phyloP scores from a whole-genome alignment of 2,797 vertebrate genomes.

The Tragopan temminckii region DNA sequence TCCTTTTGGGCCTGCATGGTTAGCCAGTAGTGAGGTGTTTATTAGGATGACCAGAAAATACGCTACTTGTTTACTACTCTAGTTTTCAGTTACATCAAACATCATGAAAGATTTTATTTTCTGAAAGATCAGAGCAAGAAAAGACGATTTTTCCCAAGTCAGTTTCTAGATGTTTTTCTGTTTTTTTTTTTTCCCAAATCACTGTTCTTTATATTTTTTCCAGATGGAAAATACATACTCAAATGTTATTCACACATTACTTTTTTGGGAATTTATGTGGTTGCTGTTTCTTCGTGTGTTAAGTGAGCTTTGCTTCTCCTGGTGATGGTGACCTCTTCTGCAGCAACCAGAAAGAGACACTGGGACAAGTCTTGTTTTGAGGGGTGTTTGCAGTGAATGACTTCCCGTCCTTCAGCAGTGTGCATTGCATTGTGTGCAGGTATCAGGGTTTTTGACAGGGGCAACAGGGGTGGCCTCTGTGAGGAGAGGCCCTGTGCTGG shows the following conservation, averaged over 20 bases:
- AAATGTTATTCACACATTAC: background rate
- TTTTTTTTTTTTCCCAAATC: background rate
- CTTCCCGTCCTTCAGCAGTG: background rate
- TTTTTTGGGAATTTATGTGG: background rate
- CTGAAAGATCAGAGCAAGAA: background rate
- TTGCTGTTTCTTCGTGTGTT: background rate
- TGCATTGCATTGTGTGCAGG: background rate
- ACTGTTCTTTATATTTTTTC: background rate
- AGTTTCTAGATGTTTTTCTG: background rate
- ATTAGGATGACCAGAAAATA: background rate
- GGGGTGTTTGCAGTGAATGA: background rate
- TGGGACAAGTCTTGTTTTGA: accelerated
- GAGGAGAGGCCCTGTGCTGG: background rate
- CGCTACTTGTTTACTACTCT: background rate
- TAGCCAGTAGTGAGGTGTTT: background rate
- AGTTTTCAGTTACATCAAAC: background rate
- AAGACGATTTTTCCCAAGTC: background rate
- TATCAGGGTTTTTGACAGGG: accelerated
- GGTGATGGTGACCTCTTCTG: background rate
- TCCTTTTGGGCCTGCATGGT: background rate
- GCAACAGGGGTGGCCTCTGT: background rate
- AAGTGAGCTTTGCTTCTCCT: background rate
- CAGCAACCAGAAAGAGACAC: background rate
- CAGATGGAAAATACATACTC: background rate
- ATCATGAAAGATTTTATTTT: background rate